Percentiles rank a stretch among this genome's conserved stretches.
Evolutionary conservation across 2,113 vertebrate species (phyloP).

Genomic region (Notiomystis cincta): DNA sequence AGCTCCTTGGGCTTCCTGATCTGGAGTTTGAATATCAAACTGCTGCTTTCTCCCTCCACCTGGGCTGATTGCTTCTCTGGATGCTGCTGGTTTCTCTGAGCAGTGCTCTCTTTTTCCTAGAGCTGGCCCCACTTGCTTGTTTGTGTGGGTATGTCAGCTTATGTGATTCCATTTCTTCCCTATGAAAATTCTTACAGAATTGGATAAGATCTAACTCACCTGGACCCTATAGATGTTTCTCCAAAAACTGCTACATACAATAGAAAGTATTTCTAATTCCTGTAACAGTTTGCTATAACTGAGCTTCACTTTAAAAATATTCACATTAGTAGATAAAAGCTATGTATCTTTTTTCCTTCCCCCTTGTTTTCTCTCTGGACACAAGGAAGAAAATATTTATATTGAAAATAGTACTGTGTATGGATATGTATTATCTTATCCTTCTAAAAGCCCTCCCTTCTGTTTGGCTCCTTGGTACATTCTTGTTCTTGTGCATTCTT

Average conservation of each 20-base stretch:
- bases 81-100: not conserved
- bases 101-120: not conserved
- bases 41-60: not conserved
- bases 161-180: not conserved
- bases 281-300: not conserved
- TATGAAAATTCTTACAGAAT: not conserved
- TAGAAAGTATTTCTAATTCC: not conserved
- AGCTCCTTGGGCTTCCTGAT: not conserved
- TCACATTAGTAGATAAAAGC: not conserved
- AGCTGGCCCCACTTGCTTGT: not conserved
- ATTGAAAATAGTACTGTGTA: not conserved
- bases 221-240: not conserved
- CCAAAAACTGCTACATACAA: not conserved
- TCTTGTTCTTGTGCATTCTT: not conserved
- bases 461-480: not conserved
- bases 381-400: not conserved
- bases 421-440: not conserved
- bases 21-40: not conserved
- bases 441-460: not conserved
- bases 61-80: not conserved
- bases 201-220: not conserved
- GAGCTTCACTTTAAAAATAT: not conserved
- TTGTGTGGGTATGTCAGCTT: not conserved
- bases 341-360: not conserved
- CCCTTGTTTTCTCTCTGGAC: not conserved